phyloP scores from a whole-genome alignment of 2,888 invertebrate species.

The Corbicula japonica region DNA sequence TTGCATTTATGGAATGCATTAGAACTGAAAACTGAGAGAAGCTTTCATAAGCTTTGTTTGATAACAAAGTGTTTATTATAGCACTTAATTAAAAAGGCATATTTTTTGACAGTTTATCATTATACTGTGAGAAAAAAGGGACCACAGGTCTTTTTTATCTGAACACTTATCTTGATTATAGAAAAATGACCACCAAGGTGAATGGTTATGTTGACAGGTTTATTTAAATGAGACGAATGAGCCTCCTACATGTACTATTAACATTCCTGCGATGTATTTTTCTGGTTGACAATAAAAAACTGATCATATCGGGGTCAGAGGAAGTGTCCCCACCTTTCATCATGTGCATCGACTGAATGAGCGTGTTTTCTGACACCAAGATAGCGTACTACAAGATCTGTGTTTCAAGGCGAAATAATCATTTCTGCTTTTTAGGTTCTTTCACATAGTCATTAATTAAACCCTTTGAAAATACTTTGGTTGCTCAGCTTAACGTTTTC shows the following conservation, averaged over 20 bases:
- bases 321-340: constrained; percentile 17
- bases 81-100: too few relatives aligned
- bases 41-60: too few relatives aligned
- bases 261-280: constrained; percentile 15
- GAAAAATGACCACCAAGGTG: too few relatives aligned
- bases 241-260: constrained; percentile 25
- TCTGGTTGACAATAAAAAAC: too few relatives aligned
- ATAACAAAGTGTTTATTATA: too few relatives aligned
- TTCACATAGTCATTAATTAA: constrained; percentile 24
- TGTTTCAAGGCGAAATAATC: constrained; percentile 21
- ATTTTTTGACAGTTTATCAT: too few relatives aligned
- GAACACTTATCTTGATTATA: too few relatives aligned
- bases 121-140: too few relatives aligned
- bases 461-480: constrained; percentile 2
- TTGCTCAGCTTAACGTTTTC: background rate
- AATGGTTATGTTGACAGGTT: background rate
- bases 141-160: too few relatives aligned
- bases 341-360: constrained; percentile 15
- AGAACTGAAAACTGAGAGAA: too few relatives aligned
- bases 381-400: background rate
- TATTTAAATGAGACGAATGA: background rate
- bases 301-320: too few relatives aligned
- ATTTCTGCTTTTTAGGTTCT: background rate
- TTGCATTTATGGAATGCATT: too few relatives aligned
- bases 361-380: constrained; percentile 13